phyloP scores from a whole-genome alignment of 2,888 invertebrate genomes.

The Neocrepidodera transversa region DNA sequence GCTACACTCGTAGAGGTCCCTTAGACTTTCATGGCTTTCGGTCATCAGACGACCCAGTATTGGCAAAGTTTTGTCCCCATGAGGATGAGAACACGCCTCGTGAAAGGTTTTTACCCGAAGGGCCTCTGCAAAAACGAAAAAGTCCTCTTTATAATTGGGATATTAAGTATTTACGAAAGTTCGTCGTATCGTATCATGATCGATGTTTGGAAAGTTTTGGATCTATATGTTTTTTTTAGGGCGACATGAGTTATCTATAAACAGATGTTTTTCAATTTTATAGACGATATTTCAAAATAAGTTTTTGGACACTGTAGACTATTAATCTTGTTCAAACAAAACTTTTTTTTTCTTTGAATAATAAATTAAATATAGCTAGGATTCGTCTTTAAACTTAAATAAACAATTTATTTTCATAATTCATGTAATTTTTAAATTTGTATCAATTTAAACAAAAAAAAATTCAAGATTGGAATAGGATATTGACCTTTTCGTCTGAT shows the following conservation, averaged over 20 bases:
- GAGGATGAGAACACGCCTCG: slow-evolving; percentile 64
- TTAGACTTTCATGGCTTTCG: slow-evolving; percentile 86
- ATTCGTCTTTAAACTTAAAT: too few species aligned
- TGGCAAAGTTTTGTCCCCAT: slow-evolving; percentile 59
- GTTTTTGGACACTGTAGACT: too few species aligned
- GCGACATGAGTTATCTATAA: too few species aligned
- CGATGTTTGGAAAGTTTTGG: not conserved
- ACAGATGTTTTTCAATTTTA: too few species aligned
- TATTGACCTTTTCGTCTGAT: not conserved
- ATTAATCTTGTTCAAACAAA: too few species aligned
- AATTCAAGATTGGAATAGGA: too few species aligned
- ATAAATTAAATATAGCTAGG: too few species aligned
- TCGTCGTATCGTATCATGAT: not conserved
- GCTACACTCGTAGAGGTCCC: slow-evolving; percentile 90
- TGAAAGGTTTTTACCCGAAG: slow-evolving; percentile 82
- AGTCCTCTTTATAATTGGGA: not conserved
- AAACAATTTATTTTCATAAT: too few species aligned
- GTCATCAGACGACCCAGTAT: slow-evolving; percentile 84
- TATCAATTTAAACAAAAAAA: too few species aligned
- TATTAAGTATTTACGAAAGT: not conserved
- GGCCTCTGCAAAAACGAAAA: slow-evolving; percentile 73
- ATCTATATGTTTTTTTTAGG: not conserved
- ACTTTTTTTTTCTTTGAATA: too few species aligned
- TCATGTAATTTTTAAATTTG: too few species aligned
- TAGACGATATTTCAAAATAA: too few species aligned